These are phyloP conservation scores for Stenotaenia linearis DNA, from an alignment of 2,888 invertebrate genomes.

Conservation along the genomic window DNA sequence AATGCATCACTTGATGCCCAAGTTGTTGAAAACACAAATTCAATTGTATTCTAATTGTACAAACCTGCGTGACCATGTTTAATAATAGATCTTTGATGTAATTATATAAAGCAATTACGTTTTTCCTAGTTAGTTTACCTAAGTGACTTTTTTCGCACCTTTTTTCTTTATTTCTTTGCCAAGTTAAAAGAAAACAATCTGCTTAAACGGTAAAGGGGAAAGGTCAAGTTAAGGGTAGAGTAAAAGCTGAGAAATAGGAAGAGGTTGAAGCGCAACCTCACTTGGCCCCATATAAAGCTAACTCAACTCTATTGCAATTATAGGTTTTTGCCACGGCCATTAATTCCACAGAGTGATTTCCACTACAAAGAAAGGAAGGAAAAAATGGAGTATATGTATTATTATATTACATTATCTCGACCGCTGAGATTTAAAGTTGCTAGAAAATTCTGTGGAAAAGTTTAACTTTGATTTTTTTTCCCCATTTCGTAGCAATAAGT, in stretches of 20 bases:
- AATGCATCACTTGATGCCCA: neutral
- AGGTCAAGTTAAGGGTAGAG: neutral
- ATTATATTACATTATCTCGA: no score
- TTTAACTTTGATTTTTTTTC: no score
- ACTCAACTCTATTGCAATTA: conserved; percentile 6
- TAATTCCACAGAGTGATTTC: conserved; percentile 20
- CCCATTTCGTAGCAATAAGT: neutral
- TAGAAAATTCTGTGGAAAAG: no score
- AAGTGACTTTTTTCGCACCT: neutral
- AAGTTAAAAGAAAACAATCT: conserved; percentile 20
- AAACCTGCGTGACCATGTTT: neutral
- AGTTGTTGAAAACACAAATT: no score
- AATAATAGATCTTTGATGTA: neutral
- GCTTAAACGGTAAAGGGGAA: conserved; percentile 12
- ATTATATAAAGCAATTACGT: neutral
- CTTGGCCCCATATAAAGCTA: conserved; percentile 1
- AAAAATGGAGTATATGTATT: neutral
- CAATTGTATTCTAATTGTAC: neutral
- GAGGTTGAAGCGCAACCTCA: conserved; percentile 19
- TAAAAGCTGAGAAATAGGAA: neutral
- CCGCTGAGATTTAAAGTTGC: no score
- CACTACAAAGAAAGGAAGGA: neutral
- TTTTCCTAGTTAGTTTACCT: neutral
- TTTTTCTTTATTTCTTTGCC: neutral
- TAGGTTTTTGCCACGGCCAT: conserved; percentile 22